Conservation (phyloP, 2,113 vertebrate genomes). For the Phyllostomus discolor region DNA sequence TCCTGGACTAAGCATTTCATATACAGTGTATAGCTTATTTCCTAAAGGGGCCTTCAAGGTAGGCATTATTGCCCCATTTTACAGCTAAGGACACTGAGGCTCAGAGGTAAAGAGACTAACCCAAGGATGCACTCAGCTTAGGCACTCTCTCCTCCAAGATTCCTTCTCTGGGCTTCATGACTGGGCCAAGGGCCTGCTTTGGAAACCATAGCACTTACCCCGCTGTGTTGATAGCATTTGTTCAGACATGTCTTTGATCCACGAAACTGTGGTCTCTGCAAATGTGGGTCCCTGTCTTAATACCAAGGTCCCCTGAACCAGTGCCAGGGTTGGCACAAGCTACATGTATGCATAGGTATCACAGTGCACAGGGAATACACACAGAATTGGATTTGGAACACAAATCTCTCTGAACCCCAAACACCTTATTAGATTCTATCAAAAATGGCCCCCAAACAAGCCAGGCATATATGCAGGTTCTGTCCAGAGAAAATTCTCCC, state of each 20-base stretch:
- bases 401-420: neutral
- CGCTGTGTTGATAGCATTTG: neutral
- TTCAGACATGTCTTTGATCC: neutral
- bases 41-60: neutral
- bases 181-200: neutral
- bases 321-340: neutral
- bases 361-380: neutral
- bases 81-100: neutral
- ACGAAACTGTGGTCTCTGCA: neutral
- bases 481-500: neutral
- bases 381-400: neutral
- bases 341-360: neutral
- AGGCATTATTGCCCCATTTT: neutral
- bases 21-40: neutral
- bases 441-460: neutral
- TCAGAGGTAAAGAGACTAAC: neutral
- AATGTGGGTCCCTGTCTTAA: neutral
- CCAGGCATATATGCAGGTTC: neutral
- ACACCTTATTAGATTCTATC: neutral
- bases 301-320: neutral
- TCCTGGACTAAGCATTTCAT: neutral
- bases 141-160: neutral
- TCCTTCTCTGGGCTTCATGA: neutral
- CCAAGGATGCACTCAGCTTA: neutral
- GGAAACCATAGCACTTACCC: neutral